These are phyloP conservation scores for Diglossa cyanea DNA, from an alignment of 2,797 vertebrate species.

Conservation along the genomic window DNA sequence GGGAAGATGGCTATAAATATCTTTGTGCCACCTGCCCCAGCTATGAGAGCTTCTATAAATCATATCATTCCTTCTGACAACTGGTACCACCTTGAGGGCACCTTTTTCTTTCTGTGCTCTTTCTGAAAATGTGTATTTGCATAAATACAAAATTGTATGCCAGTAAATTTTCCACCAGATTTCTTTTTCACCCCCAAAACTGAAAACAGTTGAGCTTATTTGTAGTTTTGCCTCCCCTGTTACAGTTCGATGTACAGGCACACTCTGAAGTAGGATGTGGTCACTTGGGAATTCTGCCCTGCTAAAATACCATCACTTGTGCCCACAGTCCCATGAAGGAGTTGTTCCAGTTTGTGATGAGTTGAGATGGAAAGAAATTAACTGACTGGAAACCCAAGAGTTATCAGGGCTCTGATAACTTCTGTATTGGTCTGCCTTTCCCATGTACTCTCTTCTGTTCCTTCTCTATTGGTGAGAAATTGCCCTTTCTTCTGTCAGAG, in stretches of 20 bases:
- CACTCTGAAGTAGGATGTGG: background rate
- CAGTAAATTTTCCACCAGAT: background rate
- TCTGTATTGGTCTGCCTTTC: background rate
- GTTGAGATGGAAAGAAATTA: background rate
- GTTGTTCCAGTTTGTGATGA: background rate
- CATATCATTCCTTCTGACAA: slow-evolving; percentile 34
- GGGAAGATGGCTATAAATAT: slow-evolving; percentile 49
- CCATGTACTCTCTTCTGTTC: background rate
- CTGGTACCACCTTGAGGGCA: background rate
- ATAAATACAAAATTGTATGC: background rate
- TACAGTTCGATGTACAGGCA: fast-evolving
- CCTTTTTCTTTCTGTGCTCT: background rate
- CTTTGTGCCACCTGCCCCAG: slow-evolving; percentile 43
- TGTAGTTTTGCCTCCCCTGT: background rate
- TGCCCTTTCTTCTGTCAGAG: background rate
- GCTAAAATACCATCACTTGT: background rate
- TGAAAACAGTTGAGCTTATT: background rate
- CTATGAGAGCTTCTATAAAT: slow-evolving; percentile 46
- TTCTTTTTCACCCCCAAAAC: background rate
- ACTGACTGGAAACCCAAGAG: background rate
- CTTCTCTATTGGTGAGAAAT: background rate
- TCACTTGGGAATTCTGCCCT: background rate
- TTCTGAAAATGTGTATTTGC: background rate
- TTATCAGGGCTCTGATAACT: background rate
- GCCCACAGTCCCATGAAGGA: background rate